Evolutionary conservation across 1,140 invertebrate genomes (phyloP).

Genomic region (Halyomorpha halys): DNA sequence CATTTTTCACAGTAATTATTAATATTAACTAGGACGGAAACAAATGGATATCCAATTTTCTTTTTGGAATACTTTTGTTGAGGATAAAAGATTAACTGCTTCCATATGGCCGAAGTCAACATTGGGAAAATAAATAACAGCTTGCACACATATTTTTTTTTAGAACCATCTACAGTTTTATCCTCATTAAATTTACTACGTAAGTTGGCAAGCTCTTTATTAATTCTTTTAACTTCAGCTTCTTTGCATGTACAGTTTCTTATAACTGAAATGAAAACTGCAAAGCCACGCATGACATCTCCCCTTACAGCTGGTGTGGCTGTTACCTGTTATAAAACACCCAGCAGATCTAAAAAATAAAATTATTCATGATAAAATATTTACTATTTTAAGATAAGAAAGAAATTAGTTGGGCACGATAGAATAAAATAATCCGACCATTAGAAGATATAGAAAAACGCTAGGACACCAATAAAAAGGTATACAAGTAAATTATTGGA

Average conservation of each 20-base stretch:
- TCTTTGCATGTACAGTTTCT: slow-evolving; percentile 99
- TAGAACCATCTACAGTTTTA: slow-evolving; percentile 98
- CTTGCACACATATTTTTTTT: slow-evolving; percentile 99
- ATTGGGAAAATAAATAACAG: slow-evolving; percentile 97
- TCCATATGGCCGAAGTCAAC: slow-evolving; percentile 99
- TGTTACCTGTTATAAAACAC: neutral
- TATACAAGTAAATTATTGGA: too few species aligned
- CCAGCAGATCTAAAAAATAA: too few species aligned
- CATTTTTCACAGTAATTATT: too few species aligned
- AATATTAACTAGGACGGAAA: too few species aligned
- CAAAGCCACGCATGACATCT: slow-evolving; percentile 99
- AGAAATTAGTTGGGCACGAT: too few species aligned
- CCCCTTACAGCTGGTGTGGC: slow-evolving; percentile 96
- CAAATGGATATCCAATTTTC: too few species aligned
- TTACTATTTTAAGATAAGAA: too few species aligned
- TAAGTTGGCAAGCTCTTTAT: slow-evolving; percentile 99
- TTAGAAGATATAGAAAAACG: too few species aligned
- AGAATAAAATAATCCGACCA: too few species aligned
- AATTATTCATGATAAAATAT: too few species aligned
- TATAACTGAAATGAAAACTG: slow-evolving; percentile 99
- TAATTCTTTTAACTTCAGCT: slow-evolving; percentile 98
- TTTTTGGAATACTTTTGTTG: slow-evolving; percentile 99
- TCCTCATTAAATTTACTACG: slow-evolving; percentile 99
- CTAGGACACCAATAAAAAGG: too few species aligned
- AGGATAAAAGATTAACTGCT: slow-evolving; percentile 98